phyloP scores from a whole-genome alignment of 2,888 invertebrate genomes.

The Chrysomela aeneicollis region DNA sequence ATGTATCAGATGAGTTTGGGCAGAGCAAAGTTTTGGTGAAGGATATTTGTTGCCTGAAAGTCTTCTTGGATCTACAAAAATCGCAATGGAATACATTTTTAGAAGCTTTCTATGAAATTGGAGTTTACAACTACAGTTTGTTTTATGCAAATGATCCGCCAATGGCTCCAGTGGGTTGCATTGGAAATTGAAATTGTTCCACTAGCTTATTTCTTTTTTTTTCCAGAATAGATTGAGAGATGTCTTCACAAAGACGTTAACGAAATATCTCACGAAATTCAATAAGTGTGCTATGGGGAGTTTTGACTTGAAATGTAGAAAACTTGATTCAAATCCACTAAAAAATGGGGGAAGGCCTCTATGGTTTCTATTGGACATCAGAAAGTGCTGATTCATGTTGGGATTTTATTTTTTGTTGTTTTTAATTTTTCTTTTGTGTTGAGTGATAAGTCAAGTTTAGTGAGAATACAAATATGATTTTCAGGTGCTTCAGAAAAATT shows the following conservation, averaged over 20 bases:
- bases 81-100: slow-evolving; percentile 17
- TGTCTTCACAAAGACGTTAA: not conserved
- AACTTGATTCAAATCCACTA: slow-evolving; percentile 16
- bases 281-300: slow-evolving; percentile 8
- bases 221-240: slow-evolving; percentile 1
- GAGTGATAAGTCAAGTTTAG: no score
- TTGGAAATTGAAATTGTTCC: no score
- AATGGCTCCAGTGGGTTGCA: not conserved
- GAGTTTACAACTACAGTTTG: slow-evolving; percentile 16
- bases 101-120: slow-evolving; percentile 20
- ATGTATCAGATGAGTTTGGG: slow-evolving; percentile 24
- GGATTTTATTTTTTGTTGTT: not conserved
- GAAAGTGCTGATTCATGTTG: not conserved
- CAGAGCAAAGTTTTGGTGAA: slow-evolving; percentile 27
- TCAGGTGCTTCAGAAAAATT: not conserved
- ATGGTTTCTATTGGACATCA: slow-evolving; percentile 18
- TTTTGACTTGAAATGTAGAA: slow-evolving; percentile 24
- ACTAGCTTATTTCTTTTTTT: no score
- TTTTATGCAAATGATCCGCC: not conserved
- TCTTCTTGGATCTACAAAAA: slow-evolving; percentile 21
- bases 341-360: slow-evolving; percentile 24
- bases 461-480: no score
- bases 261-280: slow-evolving; percentile 1
- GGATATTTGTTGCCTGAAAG: slow-evolving; percentile 14
- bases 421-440: not conserved